These are phyloP conservation scores for Gobius niger DNA, from an alignment of 2,113 vertebrate genomes.

Conservation along the genomic window DNA sequence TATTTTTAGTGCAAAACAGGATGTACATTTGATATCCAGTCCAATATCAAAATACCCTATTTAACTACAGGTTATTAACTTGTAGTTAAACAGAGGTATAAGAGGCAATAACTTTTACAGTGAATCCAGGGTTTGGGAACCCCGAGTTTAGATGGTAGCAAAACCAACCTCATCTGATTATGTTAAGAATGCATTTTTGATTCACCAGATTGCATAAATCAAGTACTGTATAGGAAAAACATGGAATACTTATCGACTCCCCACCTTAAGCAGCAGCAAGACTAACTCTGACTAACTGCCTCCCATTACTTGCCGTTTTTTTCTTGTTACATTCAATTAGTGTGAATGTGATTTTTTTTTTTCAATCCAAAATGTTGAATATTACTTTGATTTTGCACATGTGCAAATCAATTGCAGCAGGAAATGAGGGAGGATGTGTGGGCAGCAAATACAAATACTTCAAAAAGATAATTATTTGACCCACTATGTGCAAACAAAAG, in stretches of 20 bases:
- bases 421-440: conserved; percentile 52
- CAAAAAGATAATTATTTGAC: conserved; percentile 49
- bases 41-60: too few relatives aligned
- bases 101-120: too few relatives aligned
- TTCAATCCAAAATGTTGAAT: conserved; percentile 20
- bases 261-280: neutral
- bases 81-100: too few relatives aligned
- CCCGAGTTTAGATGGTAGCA: too few relatives aligned
- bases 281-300: neutral
- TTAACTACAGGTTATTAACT: too few relatives aligned
- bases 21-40: too few relatives aligned
- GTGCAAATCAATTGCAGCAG: conserved; percentile 44
- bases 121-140: too few relatives aligned
- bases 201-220: too few relatives aligned
- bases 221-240: neutral
- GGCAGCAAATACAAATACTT: conserved; percentile 43
- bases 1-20: too few relatives aligned
- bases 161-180: too few relatives aligned
- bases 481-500: conserved; percentile 28
- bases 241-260: neutral
- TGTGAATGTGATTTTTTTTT: conserved; percentile 6
- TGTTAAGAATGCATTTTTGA: too few relatives aligned
- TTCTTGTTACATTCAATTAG: neutral
- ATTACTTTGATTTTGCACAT: conserved; percentile 28
- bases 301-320: neutral